These are phyloP conservation scores for Ailurus styani DNA, from an alignment of 2,113 vertebrate species.

Conservation along the genomic window DNA sequence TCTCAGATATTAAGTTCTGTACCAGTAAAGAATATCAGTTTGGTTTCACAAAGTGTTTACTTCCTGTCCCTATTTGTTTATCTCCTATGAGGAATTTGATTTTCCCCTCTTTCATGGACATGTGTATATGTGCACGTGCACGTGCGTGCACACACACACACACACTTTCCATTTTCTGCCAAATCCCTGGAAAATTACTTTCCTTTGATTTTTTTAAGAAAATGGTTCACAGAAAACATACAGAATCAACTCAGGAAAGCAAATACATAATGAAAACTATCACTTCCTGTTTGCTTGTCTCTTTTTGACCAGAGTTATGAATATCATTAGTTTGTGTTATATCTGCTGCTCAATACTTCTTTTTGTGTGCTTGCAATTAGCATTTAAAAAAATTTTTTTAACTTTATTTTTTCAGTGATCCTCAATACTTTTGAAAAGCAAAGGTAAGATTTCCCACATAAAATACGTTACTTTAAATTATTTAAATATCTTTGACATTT, in stretches of 20 bases:
- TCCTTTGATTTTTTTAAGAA: background rate
- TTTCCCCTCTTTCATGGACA: background rate
- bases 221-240: background rate
- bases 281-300: background rate
- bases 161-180: background rate
- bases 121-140: background rate
- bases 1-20: constrained; percentile 39
- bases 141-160: background rate
- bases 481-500: background rate
- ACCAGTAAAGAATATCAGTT: constrained; percentile 5
- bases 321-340: background rate
- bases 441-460: background rate
- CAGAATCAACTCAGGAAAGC: background rate
- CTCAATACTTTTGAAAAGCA: background rate
- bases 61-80: background rate
- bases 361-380: too few species aligned
- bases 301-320: background rate
- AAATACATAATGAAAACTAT: background rate
- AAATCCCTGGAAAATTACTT: background rate
- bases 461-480: background rate
- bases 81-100: background rate
- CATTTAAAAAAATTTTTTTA: too few species aligned
- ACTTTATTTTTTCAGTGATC: too few species aligned
- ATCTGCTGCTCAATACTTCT: background rate
- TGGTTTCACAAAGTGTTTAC: constrained; percentile 18